Percentiles rank a stretch among this genome's conserved stretches.
phyloP scores from a whole-genome alignment of 2,888 invertebrate genomes.

The Mamestra brassicae region DNA sequence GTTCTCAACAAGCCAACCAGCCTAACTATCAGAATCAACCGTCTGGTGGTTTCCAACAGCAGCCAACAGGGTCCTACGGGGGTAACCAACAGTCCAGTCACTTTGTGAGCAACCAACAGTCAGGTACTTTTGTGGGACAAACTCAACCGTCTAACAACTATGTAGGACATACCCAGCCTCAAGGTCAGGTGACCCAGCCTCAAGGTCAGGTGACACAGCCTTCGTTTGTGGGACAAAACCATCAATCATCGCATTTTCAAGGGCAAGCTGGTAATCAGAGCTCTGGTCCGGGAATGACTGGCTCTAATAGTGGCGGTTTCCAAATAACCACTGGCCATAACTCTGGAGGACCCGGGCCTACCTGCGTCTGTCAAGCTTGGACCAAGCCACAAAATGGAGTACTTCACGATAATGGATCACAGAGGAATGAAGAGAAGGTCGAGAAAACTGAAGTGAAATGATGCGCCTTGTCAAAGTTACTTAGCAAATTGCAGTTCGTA shows the following conservation, averaged over 20 bases:
- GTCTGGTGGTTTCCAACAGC: constrained; percentile 39
- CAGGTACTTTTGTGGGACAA: constrained; percentile 48
- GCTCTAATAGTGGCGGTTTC: constrained; percentile 67
- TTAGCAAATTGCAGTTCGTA: constrained; percentile 36
- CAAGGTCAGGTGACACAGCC: constrained; percentile 42
- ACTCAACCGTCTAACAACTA: constrained; percentile 39
- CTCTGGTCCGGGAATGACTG: constrained; percentile 24
- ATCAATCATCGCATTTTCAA: constrained; percentile 56
- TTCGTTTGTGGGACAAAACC: constrained; percentile 59
- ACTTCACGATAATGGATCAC: constrained; percentile 49
- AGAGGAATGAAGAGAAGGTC: constrained; percentile 68
- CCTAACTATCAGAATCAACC: constrained; percentile 41
- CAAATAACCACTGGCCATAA: constrained; percentile 74
- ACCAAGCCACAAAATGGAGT: constrained; percentile 77
- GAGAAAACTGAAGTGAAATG: constrained; percentile 53
- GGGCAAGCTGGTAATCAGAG: constrained; percentile 35
- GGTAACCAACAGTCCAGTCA: constrained; percentile 39
- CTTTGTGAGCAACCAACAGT: constrained; percentile 43
- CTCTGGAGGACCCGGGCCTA: constrained; percentile 76
- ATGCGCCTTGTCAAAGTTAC: constrained; percentile 31
- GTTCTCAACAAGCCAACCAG: constrained; percentile 48
- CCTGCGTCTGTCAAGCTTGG: constrained; percentile 87
- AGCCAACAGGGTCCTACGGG: constrained; percentile 51
- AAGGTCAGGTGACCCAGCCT: constrained; percentile 47
- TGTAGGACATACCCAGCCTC: constrained; percentile 40